These are phyloP conservation scores for Cecidostiba fungosa DNA, from an alignment of 2,888 invertebrate genomes.

Conservation along the genomic window DNA sequence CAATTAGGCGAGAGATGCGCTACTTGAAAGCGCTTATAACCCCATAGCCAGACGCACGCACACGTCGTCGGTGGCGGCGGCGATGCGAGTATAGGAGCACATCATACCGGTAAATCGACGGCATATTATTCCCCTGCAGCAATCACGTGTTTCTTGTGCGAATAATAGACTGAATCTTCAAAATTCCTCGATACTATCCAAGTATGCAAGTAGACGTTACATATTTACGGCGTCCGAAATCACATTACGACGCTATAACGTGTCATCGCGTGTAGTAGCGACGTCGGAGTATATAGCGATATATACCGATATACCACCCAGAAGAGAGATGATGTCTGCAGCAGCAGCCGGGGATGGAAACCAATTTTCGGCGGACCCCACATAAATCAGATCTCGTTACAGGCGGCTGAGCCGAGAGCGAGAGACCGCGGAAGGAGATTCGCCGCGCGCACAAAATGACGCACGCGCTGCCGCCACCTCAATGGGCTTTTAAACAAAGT, in stretches of 20 bases:
- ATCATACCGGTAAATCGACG: not conserved
- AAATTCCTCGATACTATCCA: not conserved
- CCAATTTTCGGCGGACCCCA: conserved; percentile 76
- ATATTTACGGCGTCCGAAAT: conserved; percentile 58
- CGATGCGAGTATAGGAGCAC: too few species aligned
- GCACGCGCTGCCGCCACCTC: conserved; percentile 52
- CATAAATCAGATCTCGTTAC: conserved; percentile 79
- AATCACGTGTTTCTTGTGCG: too few species aligned
- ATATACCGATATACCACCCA: conserved; percentile 40
- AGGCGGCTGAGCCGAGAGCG: conserved; percentile 62
- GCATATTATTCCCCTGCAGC: too few species aligned
- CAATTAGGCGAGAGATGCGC: conserved; percentile 43
- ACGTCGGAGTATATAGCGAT: not conserved
- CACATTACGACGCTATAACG: conserved; percentile 56
- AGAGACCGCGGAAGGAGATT: conserved; percentile 51
- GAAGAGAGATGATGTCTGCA: conserved; percentile 39
- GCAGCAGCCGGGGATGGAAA: conserved; percentile 72
- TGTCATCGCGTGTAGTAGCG: conserved; percentile 48
- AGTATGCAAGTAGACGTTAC: conserved; percentile 47
- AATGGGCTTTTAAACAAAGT: conserved; percentile 73
- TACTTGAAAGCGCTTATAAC: not conserved
- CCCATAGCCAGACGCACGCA: not conserved
- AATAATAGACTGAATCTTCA: too few species aligned
- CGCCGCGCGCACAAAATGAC: conserved; percentile 45
- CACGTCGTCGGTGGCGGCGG: not conserved